Conservation (phyloP, 1,140 invertebrate species). For the Caenorhabditis briggsae region DNA sequence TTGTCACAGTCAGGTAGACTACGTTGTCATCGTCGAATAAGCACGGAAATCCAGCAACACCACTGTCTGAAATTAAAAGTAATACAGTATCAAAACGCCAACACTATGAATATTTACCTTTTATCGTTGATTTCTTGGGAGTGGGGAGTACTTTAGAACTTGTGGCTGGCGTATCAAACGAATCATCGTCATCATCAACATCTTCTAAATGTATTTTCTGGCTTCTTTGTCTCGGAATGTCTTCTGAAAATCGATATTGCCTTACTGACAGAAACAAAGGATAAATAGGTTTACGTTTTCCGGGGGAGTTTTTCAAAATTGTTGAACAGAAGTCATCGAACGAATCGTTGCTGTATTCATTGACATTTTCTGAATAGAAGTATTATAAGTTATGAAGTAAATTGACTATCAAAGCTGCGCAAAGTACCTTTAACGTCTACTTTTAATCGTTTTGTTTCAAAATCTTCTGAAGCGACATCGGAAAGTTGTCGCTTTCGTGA, state of each 20-base stretch:
- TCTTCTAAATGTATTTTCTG: constrained; percentile 1
- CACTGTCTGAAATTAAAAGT: neutral
- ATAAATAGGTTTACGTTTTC: neutral
- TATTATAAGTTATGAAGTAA: no score
- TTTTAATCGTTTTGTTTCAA: neutral
- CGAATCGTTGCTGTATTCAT: constrained; percentile 35
- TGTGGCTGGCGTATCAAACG: constrained; percentile 1
- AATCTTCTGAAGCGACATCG: neutral
- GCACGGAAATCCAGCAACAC: constrained; percentile 23
- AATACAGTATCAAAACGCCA: neutral
- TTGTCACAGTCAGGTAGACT: neutral
- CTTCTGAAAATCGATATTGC: neutral
- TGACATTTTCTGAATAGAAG: neutral
- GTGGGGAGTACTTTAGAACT: neutral
- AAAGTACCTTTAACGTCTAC: neutral
- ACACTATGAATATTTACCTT: neutral
- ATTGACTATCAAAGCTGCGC: neutral
- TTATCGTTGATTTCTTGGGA: neutral
- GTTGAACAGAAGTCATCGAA: constrained; percentile 14
- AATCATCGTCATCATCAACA: neutral
- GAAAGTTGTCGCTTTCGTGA: neutral
- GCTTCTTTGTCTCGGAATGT: constrained; percentile 10
- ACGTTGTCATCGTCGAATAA: neutral
- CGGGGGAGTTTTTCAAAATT: neutral
- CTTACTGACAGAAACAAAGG: neutral